phyloP scores from a whole-genome alignment of 2,113 vertebrate species.

The Triplophysa rosa region DNA sequence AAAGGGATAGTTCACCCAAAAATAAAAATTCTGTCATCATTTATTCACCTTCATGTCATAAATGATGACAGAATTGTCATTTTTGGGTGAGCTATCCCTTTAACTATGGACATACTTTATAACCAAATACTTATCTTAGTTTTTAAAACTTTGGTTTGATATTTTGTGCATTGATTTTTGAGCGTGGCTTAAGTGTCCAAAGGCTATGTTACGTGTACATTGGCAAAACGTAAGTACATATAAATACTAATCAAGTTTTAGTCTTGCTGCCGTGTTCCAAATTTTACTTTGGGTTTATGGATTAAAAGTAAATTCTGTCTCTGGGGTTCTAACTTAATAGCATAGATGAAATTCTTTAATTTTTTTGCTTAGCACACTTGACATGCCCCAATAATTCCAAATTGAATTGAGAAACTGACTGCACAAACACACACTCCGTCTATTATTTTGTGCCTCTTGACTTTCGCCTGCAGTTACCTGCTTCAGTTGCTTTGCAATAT shows the following conservation, averaged over 20 bases:
- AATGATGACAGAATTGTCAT: too few species aligned
- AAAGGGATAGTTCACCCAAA: too few species aligned
- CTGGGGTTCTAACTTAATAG: constrained; percentile 40
- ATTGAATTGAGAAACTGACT: constrained; percentile 42
- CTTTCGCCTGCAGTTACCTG: constrained; percentile 20
- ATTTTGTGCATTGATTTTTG: not conserved
- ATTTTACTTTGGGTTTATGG: constrained; percentile 21
- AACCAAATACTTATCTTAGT: too few species aligned
- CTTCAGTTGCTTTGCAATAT: not conserved
- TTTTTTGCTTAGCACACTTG: constrained; percentile 14
- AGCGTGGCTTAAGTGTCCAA: not conserved
- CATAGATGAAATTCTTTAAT: constrained; percentile 24
- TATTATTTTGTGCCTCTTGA: constrained; percentile 17
- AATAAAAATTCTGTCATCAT: too few species aligned
- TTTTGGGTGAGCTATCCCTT: too few species aligned
- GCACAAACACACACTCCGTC: constrained; percentile 12
- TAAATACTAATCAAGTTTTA: not conserved
- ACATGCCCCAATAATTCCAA: constrained; percentile 50
- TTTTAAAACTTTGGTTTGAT: too few species aligned
- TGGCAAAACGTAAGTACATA: not conserved
- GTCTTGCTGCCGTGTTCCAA: not conserved
- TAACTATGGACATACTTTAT: too few species aligned
- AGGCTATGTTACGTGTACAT: not conserved
- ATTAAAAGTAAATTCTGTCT: constrained; percentile 34
- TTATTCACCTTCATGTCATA: too few species aligned